Conservation (phyloP, 1,140 invertebrate genomes). For the Dendroctonus ponderosae region DNA sequence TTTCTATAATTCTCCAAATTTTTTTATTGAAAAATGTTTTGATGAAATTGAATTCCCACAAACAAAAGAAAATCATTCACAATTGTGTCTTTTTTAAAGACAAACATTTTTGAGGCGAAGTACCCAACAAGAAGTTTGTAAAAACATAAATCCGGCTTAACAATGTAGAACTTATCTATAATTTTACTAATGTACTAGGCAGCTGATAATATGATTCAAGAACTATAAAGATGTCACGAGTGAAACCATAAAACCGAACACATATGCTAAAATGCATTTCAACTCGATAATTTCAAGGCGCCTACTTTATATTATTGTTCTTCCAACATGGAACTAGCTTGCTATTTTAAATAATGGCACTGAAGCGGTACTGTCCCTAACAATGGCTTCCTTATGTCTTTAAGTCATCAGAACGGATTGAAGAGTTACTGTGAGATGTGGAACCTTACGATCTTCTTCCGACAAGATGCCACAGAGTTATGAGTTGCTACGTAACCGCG, state of each 20-base stretch:
- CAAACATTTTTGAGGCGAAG: too few species aligned
- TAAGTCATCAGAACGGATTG: slow-evolving; percentile 3
- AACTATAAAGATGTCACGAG: not conserved
- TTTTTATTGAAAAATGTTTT: too few species aligned
- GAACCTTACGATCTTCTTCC: not conserved
- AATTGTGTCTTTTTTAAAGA: too few species aligned
- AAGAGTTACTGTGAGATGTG: slow-evolving; percentile 4
- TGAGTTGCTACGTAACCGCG: too few species aligned
- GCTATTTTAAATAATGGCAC: slow-evolving; percentile 2
- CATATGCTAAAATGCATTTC: not conserved
- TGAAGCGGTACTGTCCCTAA: slow-evolving; percentile 2
- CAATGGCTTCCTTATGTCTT: slow-evolving; percentile 9
- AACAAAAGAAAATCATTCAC: too few species aligned
- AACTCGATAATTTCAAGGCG: slow-evolving; percentile 13
- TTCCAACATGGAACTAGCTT: not conserved
- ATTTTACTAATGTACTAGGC: too few species aligned
- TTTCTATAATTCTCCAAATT: too few species aligned
- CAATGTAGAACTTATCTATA: too few species aligned
- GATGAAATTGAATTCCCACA: too few species aligned
- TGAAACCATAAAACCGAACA: slow-evolving; percentile 1
- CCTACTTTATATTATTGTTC: slow-evolving; percentile 12
- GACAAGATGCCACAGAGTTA: not conserved
- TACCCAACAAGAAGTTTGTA: too few species aligned
- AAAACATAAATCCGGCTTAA: too few species aligned
- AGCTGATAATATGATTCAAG: too few species aligned